Percentiles rank a stretch among this genome's conserved stretches.
Conservation (phyloP, 2,888 invertebrate species). For the Cephus sareptanus region DNA sequence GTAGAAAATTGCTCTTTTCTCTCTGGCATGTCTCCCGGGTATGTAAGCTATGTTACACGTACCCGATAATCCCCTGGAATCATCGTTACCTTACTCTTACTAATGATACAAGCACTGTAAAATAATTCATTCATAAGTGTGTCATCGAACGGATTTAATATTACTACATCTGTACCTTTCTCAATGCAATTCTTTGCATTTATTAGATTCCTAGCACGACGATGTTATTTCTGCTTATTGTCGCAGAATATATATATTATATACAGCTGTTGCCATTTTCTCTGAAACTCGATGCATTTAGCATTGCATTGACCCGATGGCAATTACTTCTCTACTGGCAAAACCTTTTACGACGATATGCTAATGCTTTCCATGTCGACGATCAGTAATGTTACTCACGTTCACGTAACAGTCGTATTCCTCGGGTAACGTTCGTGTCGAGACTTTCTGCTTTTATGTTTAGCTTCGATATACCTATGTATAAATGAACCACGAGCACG, state of each 20-base stretch:
- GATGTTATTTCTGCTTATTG: not conserved
- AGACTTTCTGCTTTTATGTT: not conserved
- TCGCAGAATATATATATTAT: no score
- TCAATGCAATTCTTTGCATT: not conserved
- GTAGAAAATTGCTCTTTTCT: not conserved
- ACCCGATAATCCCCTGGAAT: not conserved
- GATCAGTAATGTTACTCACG: not conserved
- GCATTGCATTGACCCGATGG: not conserved
- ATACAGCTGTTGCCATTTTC: not conserved
- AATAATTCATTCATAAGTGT: not conserved
- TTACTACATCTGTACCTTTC: not conserved
- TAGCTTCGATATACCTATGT: not conserved
- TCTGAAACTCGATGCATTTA: not conserved
- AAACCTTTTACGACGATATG: not conserved
- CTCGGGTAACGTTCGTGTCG: not conserved
- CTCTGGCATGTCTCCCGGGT: not conserved
- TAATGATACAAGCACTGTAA: no score
- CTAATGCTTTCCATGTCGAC: not conserved
- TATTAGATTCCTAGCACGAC: not conserved
- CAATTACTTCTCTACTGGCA: not conserved
- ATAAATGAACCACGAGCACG: constrained; percentile 31
- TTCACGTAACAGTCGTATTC: not conserved
- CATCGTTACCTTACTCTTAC: no score
- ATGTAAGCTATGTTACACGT: not conserved
- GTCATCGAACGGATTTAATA: not conserved